Evolutionary conservation across 2,888 invertebrate species (phyloP).

Genomic region (Clivina fossor): DNA sequence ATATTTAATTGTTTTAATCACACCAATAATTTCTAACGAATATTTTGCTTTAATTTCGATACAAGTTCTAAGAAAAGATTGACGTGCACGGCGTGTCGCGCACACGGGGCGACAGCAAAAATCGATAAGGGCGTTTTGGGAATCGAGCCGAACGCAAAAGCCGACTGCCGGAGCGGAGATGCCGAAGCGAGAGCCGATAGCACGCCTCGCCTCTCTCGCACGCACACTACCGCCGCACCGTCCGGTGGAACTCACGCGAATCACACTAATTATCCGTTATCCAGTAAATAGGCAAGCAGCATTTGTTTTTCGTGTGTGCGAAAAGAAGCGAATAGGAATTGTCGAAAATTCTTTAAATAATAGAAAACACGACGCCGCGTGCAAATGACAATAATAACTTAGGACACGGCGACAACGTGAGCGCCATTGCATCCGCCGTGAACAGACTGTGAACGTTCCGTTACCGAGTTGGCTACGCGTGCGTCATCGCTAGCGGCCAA

Average conservation of each 20-base stretch:
- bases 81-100: conserved; percentile 49
- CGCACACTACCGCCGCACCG: no score
- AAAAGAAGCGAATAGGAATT: no score
- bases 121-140: conserved; percentile 55
- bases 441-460: conserved; percentile 45
- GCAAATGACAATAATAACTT: conserved; percentile 18
- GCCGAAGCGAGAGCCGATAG: conserved; percentile 4
- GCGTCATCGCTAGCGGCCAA: conserved; percentile 40
- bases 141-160: conserved; percentile 23
- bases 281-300: no score
- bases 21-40: conserved; percentile 15
- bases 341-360: no score
- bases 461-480: conserved; percentile 45
- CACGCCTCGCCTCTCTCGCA: conserved; percentile 11
- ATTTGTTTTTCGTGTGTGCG: no score
- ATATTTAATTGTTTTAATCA: conserved; percentile 23
- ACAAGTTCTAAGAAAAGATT: conserved; percentile 38
- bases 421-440: conserved; percentile 53
- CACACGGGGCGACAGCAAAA: conserved; percentile 48
- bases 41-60: conserved; percentile 17
- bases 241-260: no score
- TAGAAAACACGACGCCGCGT: conserved; percentile 9
- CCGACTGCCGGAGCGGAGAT: conserved; percentile 15
- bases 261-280: no score
- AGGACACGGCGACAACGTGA: conserved; percentile 43